Base-by-base conservation (phyloP, 2,113 vertebrate genomes). In the Nicator chloris region DNA sequence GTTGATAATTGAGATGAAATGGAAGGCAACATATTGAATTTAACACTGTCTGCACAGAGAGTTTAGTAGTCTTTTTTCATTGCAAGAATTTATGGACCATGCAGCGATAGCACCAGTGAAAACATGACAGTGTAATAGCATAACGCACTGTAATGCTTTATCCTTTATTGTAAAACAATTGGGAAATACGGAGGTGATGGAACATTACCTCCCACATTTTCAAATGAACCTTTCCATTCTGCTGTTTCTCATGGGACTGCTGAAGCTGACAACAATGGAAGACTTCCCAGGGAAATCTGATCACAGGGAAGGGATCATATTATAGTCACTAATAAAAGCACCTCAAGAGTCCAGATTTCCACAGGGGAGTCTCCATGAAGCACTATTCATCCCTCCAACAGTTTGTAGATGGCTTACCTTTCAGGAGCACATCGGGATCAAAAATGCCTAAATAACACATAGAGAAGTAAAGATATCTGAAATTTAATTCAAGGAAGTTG, bases 81-180 rank as follows among this genome's bases (percentile, higher is more conserved):
- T 86, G 86, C 65, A 82, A 82, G 81, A 95, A 96, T 97, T 97
- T 96, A 96, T 96, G 95, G 83, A 86, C 81, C 92, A 26, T 96
- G 84, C 86, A 92, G 86, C 39, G 79, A 93, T 79, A 92, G 75
- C 83, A 92, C 65, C 65, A 88, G 65, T 73, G 81, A 91, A 97
- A 97, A 96, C 90, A 97, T 65, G 86, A 88, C 91, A 93, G 13
- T 77, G 42, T 91, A 91, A 95, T 77, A 84, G 44, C 10, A 1
- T 21, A 47, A 90, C 0, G 0, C 50, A 40, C 68, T 79, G 71
- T 86, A 92, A 92, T 91, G 72, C 54, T 91, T 95, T 88, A 75
- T 78, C 37, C 42, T 76, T 81, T 70, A 90, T 71, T 92, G 69
- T 53, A 63, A 90, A 94, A 81, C 69, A 93, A 70, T 42, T 76